Base-by-base conservation (phyloP, 1,140 invertebrate species). In the Drosophila trapezifrons region DNA sequence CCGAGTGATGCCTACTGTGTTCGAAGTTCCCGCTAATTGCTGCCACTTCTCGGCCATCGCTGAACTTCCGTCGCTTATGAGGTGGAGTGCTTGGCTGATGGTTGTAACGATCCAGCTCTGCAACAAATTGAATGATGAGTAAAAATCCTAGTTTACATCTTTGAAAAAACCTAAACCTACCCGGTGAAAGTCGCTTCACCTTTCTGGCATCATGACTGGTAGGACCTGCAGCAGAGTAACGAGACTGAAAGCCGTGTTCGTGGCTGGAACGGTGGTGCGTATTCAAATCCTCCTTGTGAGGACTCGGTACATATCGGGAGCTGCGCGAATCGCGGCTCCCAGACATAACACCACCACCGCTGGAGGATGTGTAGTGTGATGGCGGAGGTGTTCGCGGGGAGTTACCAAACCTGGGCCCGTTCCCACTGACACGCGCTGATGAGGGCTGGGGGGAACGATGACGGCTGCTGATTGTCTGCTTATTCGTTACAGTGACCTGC, bases 381-480 rank as follows among this genome's bases (percentile, higher is more conserved):
- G 78, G 84, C 29, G 91, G 91, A 10, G 91, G 91, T 27, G 91
- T 92, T 17, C 87, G 86, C 20, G 90, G 90, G n/a, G 91, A 91
- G 22, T 66, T 71, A 22, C 71, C 77, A 63, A 80, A 91, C 8
- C 87, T 76, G 13, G 69, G 71, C 22, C 71, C 90, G 37, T 67
- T 58, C 25, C 79, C 74, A 27, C 73, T 73, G 7, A 56, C 38
- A 17, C 90, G 81, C 9, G 71, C 37, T 10, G 64, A 38, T 17
- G 73, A 37, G 12, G 63, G n/a, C 7, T 90, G 67, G 55, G 80
- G 90, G 12, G 91, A 86, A 6, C 86, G 83, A 72, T 90, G 91
- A 8, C 90, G 76, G 51, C 40, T 73, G 12, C 35, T 58, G 56
- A 65, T 79, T 8, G 78, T 37, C 40, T 70, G 56, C 57, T 90